phyloP scores from a whole-genome alignment of 2,888 invertebrate genomes.

The Agrochola macilenta region DNA sequence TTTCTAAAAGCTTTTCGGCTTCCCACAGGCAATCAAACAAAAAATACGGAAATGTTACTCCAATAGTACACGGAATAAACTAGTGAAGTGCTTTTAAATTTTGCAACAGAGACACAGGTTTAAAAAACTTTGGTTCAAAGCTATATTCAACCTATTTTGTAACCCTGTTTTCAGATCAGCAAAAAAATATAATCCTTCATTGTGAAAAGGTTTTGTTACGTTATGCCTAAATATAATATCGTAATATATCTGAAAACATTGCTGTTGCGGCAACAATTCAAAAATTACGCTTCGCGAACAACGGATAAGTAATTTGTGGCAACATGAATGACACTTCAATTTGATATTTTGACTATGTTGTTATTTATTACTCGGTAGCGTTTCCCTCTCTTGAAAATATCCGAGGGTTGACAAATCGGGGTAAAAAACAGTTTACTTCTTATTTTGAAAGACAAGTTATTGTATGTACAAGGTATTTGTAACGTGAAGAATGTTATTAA shows the following conservation, averaged over 20 bases:
- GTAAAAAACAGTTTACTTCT: slow-evolving; percentile 3
- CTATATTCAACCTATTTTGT: not conserved
- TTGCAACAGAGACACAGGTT: not conserved
- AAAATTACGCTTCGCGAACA: slow-evolving; percentile 22
- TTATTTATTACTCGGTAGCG: slow-evolving; percentile 31
- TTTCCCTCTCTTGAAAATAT: slow-evolving; percentile 28
- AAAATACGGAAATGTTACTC: slow-evolving; percentile 19
- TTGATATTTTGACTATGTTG: slow-evolving; percentile 39
- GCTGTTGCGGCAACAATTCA: slow-evolving; percentile 8
- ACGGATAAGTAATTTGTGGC: slow-evolving; percentile 25
- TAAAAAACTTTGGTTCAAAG: not conserved
- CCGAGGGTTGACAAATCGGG: slow-evolving; percentile 24
- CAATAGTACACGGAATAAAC: slow-evolving; percentile 19
- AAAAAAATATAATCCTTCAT: not conserved
- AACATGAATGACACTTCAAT: slow-evolving; percentile 46
- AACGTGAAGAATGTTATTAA: no score
- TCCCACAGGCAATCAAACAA: slow-evolving; percentile 35
- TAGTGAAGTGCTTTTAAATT: slow-evolving; percentile 12
- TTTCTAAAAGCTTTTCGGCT: slow-evolving; percentile 62
- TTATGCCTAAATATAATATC: not conserved
- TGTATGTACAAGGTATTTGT: no score
- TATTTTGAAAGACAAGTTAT: not conserved
- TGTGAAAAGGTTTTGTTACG: not conserved
- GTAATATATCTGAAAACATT: slow-evolving; percentile 1
- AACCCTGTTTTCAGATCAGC: not conserved